A percentile compares a stretch with the other conserved stretches of the same genome.
phyloP scores from a whole-genome alignment of 2,113 vertebrate species.

The Epinephelus cyanopodus region DNA sequence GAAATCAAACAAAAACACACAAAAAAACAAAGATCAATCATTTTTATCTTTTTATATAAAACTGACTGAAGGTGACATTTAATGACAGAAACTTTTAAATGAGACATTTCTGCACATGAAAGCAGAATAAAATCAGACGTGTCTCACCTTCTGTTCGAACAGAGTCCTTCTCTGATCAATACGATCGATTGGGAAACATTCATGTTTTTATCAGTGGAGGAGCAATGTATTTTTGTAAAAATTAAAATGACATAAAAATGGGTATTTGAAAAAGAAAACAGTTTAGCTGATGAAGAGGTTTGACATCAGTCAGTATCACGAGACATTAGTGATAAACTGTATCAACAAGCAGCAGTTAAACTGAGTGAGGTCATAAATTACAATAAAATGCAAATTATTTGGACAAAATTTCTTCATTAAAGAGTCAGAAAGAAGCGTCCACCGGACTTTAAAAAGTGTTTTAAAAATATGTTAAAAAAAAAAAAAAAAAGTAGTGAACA shows the following conservation, averaged over 20 bases:
- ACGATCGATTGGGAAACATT: not conserved
- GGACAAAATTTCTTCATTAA: not conserved
- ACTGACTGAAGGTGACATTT: not conserved
- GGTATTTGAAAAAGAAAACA: not conserved
- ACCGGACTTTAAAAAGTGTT: not conserved
- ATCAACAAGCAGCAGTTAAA: not conserved
- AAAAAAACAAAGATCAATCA: not conserved
- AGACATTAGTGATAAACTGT: not conserved
- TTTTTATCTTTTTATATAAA: not conserved
- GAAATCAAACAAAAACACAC: not conserved
- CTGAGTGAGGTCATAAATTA: no score
- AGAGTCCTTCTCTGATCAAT: not conserved
- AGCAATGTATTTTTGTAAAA: no score
- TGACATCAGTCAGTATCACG: not conserved
- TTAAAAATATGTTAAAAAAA: not conserved
- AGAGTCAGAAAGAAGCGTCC: not conserved
- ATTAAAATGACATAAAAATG: not conserved
- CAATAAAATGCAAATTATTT: no score
- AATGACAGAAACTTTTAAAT: not conserved
- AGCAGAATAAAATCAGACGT: not conserved
- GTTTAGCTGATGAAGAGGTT: not conserved
- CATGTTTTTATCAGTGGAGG: no score
- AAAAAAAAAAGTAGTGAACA: not conserved
- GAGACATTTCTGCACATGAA: not conserved
- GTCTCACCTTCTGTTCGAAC: slow-evolving; percentile 23